phyloP scores from a whole-genome alignment of 2,888 invertebrate genomes.

The Glomeris marginata region DNA sequence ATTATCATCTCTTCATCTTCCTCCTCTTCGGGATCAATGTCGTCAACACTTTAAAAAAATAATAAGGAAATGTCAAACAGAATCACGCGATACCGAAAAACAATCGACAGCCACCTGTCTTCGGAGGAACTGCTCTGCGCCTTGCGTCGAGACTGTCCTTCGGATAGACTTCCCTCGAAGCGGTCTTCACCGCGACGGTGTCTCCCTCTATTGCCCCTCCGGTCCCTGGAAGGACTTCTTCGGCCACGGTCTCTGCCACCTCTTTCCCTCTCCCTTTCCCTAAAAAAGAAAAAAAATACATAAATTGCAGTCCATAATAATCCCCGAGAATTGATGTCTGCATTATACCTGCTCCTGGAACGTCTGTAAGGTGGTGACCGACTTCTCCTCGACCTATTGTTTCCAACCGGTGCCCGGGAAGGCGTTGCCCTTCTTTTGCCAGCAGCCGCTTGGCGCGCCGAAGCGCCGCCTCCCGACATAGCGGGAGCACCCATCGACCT shows the following conservation, averaged over 20 bases:
- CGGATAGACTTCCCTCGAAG: constrained; percentile 53
- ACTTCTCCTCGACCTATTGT: no score
- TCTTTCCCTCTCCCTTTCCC: not conserved
- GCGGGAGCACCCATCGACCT: no score
- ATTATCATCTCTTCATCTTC: constrained; percentile 90
- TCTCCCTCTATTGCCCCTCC: constrained; percentile 11
- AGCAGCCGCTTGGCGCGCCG: no score
- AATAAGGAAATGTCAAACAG: no score
- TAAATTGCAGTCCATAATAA: not conserved
- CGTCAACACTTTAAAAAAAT: constrained; percentile 32
- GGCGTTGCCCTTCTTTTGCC: no score
- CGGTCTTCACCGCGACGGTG: constrained; percentile 28
- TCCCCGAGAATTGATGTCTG: not conserved
- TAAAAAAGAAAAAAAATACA: not conserved
- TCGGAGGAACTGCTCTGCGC: constrained; percentile 29
- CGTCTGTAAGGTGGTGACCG: no score
- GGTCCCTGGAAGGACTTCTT: constrained; percentile 1
- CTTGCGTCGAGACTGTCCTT: constrained; percentile 51
- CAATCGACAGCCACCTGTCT: constrained; percentile 20
- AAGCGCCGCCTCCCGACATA: no score
- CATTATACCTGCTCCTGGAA: no score
- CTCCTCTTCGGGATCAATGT: constrained; percentile 56
- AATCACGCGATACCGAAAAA: no score
- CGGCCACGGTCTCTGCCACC: no score
- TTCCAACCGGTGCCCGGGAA: no score